Conservation (phyloP, 1,140 invertebrate genomes). For the Metaphire vulgaris region DNA sequence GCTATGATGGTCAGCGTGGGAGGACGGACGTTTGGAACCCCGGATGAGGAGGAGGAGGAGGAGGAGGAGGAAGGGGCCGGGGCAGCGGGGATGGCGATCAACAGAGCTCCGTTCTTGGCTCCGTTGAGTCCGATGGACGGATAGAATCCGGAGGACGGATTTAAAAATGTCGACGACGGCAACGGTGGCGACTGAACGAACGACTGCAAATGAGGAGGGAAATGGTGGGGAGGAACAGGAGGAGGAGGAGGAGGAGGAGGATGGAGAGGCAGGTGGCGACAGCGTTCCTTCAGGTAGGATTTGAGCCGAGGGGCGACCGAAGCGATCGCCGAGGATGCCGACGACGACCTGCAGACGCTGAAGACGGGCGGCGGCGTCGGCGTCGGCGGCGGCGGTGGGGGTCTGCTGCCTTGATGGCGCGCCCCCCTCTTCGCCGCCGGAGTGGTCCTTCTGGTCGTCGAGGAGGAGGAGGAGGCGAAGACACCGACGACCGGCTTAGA, state of each 20-base stretch:
- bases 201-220: not conserved
- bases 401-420: no score
- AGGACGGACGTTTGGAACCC: no score
- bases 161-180: not conserved
- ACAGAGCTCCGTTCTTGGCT: not conserved
- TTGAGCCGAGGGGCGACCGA: not conserved
- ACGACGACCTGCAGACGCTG: no score
- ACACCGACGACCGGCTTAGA: not conserved
- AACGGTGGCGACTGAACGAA: not conserved
- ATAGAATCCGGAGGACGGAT: not conserved
- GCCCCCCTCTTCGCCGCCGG: no score
- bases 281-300: not conserved
- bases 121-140: not conserved
- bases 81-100: not conserved
- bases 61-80: not conserved
- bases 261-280: not conserved
- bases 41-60: no score
- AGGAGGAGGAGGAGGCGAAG: no score
- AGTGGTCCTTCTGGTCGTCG: no score
- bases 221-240: not conserved
- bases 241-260: not conserved
- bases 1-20: not conserved
- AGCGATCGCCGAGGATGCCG: no score
- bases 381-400: not conserved
- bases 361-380: not conserved